Evolutionary conservation across 2,797 vertebrate species (phyloP).

Genomic region (Sebastes diaconus): DNA sequence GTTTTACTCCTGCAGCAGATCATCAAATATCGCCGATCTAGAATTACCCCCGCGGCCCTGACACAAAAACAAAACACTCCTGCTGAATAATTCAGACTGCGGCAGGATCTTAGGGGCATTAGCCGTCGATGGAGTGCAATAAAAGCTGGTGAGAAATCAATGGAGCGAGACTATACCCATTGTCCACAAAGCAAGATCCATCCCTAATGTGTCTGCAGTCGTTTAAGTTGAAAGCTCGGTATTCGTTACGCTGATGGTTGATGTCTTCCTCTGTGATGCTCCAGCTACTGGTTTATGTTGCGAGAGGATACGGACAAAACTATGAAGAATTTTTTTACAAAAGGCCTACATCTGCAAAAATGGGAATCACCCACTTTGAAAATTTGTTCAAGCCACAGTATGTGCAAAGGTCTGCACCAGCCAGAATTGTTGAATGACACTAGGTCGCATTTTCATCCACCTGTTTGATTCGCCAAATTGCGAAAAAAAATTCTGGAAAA

Average conservation of each 20-base stretch:
- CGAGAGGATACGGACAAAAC: neutral
- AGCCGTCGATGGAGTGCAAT: constrained; percentile 77
- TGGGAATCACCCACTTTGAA: neutral
- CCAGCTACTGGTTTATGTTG: constrained; percentile 5
- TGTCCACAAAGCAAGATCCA: constrained; percentile 74
- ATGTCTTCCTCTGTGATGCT: constrained; percentile 54
- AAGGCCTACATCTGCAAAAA: neutral
- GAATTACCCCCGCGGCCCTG: constrained; percentile 73
- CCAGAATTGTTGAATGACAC: neutral
- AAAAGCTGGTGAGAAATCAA: constrained; percentile 81
- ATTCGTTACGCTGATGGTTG: constrained; percentile 53
- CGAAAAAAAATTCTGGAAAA: neutral
- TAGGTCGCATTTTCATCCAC: neutral
- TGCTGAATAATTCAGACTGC: constrained; percentile 82
- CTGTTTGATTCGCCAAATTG: neutral
- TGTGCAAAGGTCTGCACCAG: neutral
- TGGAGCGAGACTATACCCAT: constrained; percentile 76
- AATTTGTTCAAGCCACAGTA: neutral
- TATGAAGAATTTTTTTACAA: no score
- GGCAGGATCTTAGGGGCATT: constrained; percentile 78
- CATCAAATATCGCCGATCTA: constrained; percentile 76
- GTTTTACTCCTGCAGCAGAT: constrained; percentile 71
- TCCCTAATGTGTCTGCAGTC: constrained; percentile 73
- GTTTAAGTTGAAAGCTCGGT: constrained; percentile 67
- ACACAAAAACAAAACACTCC: constrained; percentile 80